These are phyloP conservation scores for Glossophaga mutica DNA, from an alignment of 2,797 vertebrate species.

Conservation along the genomic window DNA sequence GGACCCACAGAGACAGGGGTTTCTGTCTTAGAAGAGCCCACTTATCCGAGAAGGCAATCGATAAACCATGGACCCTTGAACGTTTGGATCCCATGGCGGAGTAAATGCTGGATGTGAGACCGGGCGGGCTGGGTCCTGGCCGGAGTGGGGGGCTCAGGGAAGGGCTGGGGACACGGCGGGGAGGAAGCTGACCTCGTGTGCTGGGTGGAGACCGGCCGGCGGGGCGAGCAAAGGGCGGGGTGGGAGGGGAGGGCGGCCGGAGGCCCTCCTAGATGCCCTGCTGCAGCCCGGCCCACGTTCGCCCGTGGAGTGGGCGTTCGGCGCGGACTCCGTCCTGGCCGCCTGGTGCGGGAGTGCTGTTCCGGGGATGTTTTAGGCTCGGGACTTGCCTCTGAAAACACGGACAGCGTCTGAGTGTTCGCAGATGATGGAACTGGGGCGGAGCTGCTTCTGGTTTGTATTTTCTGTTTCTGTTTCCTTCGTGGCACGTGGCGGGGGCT, in stretches of 20 bases:
- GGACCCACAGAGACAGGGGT: neutral
- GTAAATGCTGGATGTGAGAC: no score
- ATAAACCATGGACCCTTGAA: neutral
- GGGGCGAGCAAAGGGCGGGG: fast-evolving
- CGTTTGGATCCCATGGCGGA: neutral
- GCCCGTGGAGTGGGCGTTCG: fast-evolving
- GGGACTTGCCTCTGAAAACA: neutral
- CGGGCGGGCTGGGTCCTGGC: neutral
- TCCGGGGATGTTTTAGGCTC: neutral
- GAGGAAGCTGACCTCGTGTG: neutral
- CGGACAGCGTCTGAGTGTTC: neutral
- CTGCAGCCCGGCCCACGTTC: no score
- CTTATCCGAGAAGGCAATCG: neutral
- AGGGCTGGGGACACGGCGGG: no score
- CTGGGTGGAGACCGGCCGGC: fast-evolving
- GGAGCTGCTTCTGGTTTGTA: neutral
- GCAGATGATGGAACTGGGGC: neutral
- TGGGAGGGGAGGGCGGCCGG: neutral
- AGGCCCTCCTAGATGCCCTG: neutral
- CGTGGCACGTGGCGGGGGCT: neutral
- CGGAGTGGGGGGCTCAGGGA: neutral
- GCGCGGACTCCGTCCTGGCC: neutral
- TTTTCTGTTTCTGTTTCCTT: constrained; percentile 42
- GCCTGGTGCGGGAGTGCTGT: neutral
- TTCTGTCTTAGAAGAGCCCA: neutral